phyloP scores from a whole-genome alignment of 2,113 vertebrate genomes.

The Syngnathus typhle region DNA sequence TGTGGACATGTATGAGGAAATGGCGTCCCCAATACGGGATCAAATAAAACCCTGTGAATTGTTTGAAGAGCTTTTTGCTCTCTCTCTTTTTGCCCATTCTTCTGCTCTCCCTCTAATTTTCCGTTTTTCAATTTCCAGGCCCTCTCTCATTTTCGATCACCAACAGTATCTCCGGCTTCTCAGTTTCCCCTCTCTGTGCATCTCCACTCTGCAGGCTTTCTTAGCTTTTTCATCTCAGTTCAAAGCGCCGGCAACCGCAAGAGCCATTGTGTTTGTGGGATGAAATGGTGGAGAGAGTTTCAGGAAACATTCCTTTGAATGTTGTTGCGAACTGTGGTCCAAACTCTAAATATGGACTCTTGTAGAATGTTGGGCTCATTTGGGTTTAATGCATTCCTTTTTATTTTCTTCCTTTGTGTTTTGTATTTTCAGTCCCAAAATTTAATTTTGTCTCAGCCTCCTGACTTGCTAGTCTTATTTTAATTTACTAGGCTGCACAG shows the following conservation, averaged over 20 bases:
- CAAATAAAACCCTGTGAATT: slow-evolving; percentile 29
- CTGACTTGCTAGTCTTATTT: slow-evolving; percentile 13
- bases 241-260: slow-evolving; percentile 56
- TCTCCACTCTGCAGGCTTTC: slow-evolving; percentile 42
- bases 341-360: slow-evolving; percentile 43
- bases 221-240: slow-evolving; percentile 55
- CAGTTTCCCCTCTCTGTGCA: slow-evolving; percentile 28
- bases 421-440: slow-evolving; percentile 17
- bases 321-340: slow-evolving; percentile 46
- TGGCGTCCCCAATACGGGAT: slow-evolving; percentile 31
- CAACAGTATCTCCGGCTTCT: slow-evolving; percentile 39
- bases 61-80: slow-evolving; percentile 27
- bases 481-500: background rate
- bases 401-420: slow-evolving; percentile 26
- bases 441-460: slow-evolving; percentile 11
- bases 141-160: slow-evolving; percentile 37
- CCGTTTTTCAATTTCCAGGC: slow-evolving; percentile 30
- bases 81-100: background rate
- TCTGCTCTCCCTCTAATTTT: slow-evolving; percentile 23
- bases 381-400: slow-evolving; percentile 38
- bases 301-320: slow-evolving; percentile 54
- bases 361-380: slow-evolving; percentile 35
- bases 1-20: slow-evolving; percentile 16
- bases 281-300: slow-evolving; percentile 50
- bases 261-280: slow-evolving; percentile 63